Evolutionary conservation across 2,888 invertebrate species (phyloP).

Genomic region (Podabrus alpinus): DNA sequence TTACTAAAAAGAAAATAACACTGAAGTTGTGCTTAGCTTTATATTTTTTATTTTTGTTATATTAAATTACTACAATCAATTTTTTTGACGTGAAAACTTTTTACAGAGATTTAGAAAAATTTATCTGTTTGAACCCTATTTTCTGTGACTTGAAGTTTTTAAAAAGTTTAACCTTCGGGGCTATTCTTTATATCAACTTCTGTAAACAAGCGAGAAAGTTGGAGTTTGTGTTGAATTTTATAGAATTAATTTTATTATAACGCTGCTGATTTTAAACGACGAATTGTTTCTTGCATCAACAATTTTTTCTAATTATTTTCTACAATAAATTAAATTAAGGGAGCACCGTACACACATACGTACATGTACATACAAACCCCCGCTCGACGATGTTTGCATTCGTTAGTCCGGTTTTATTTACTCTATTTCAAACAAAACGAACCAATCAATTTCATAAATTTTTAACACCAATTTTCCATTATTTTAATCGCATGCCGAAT

Average conservation of each 20-base stretch:
- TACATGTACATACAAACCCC: no score
- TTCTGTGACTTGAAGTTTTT: background rate
- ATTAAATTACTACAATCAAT: background rate
- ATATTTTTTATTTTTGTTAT: background rate
- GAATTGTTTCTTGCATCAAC: background rate
- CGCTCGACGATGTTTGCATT: no score
- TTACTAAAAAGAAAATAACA: background rate
- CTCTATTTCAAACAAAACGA: background rate
- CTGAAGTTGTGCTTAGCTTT: background rate
- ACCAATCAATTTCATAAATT: background rate
- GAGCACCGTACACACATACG: no score
- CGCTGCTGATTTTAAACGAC: background rate
- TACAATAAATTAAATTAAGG: background rate
- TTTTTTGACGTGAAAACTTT: background rate
- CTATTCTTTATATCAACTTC: background rate
- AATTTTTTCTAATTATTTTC: background rate
- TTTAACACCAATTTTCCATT: background rate
- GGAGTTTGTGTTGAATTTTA: background rate
- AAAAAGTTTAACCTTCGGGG: background rate
- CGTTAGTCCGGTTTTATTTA: background rate
- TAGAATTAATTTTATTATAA: background rate
- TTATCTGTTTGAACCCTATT: background rate
- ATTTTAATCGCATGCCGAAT: background rate
- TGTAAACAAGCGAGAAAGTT: background rate
- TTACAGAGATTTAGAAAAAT: background rate